Conservation (phyloP, 2,797 vertebrate genomes). For the Spondyliosoma cantharus region DNA sequence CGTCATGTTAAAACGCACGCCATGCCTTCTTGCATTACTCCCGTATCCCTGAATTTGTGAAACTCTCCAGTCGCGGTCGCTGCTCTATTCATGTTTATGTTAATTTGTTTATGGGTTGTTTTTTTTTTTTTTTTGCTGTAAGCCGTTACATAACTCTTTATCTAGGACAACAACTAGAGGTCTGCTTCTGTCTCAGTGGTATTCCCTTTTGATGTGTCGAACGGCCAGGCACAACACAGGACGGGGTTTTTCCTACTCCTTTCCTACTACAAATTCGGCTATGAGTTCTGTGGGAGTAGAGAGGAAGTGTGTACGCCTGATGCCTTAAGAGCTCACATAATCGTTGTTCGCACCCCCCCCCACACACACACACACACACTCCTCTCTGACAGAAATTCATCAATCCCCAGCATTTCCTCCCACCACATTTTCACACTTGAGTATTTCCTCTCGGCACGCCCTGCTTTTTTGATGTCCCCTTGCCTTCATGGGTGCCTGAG, state of each 20-base stretch:
- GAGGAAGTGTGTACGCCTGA: constrained; percentile 29
- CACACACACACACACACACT: no score
- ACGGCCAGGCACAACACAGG: constrained; percentile 19
- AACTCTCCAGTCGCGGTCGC: constrained; percentile 28
- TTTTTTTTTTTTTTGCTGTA: constrained; percentile 54
- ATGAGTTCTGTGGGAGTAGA: not conserved
- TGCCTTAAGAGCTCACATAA: constrained; percentile 41
- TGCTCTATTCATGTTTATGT: constrained; percentile 67
- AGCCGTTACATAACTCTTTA: constrained; percentile 77
- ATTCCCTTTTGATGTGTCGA: constrained; percentile 58
- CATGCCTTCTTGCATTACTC: not conserved
- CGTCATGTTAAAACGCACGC: constrained; percentile 9
- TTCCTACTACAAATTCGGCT: constrained; percentile 13
- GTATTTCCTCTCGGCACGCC: constrained; percentile 52
- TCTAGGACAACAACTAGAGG: constrained; percentile 74
- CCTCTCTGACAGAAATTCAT: constrained; percentile 36
- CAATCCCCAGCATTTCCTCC: constrained; percentile 51
- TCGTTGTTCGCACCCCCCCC: constrained; percentile 21
- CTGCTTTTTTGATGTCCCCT: constrained; percentile 56
- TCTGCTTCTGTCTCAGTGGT: constrained; percentile 64
- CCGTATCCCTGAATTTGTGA: constrained; percentile 37
- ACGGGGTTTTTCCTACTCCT: constrained; percentile 3
- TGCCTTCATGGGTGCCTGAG: constrained; percentile 44
- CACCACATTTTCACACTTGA: constrained; percentile 36
- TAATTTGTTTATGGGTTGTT: constrained; percentile 66